These are phyloP conservation scores for Galeopterus variegatus DNA, from an alignment of 2,113 vertebrate genomes.

Conservation along the genomic window DNA sequence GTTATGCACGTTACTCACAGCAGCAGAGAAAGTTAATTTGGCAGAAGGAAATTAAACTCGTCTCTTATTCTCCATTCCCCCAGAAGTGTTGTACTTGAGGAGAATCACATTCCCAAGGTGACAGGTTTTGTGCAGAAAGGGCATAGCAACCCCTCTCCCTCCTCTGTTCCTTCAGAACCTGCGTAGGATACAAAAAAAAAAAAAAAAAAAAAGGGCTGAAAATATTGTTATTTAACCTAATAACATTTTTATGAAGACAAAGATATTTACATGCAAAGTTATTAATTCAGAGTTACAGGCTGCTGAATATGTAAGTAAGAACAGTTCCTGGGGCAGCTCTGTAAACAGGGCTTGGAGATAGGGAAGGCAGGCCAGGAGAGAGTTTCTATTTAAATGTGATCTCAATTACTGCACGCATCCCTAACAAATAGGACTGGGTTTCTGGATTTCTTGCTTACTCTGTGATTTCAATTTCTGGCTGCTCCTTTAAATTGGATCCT, in stretches of 20 bases:
- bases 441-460: conserved; percentile 41
- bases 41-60: conserved; percentile 80
- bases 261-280: conserved; percentile 66
- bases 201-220: background rate
- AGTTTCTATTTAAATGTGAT: conserved; percentile 49
- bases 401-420: background rate
- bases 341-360: conserved; percentile 11
- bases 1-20: background rate
- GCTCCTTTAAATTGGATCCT: conserved; percentile 16
- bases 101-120: conserved; percentile 65
- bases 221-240: conserved; percentile 66
- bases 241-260: conserved; percentile 71
- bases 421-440: background rate
- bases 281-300: conserved; percentile 75
- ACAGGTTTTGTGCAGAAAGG: conserved; percentile 55
- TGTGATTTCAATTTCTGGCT: conserved; percentile 32
- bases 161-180: conserved; percentile 45
- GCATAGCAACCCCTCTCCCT: background rate
- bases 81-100: conserved; percentile 39
- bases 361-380: background rate
- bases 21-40: conserved; percentile 69
- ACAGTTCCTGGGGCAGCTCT: conserved; percentile 49
- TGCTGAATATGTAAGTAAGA: conserved; percentile 65
- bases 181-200: background rate
- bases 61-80: conserved; percentile 64